Evolutionary conservation across 2,113 vertebrate genomes (phyloP), one percentile per base, ranked within the genome.

Genomic region (Trinectes maculatus): DNA sequence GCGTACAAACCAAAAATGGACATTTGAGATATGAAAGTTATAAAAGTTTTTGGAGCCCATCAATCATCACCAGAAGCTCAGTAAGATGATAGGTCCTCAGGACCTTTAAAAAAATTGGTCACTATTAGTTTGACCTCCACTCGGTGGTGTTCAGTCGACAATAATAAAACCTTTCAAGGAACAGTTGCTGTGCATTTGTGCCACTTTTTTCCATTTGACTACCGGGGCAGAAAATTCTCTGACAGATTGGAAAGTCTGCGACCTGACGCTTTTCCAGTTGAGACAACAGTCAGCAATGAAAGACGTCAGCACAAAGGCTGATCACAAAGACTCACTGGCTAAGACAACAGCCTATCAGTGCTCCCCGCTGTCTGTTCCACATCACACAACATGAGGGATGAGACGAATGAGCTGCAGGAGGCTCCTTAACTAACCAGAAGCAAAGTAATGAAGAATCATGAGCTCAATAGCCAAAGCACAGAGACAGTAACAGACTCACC

Each of bases 221-320:
- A 15, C 31, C 18, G 24, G 60, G 42, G 58, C 18, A 53, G 34
- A 65, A 48, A 64, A 65, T 48, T 53, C 25, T 39, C 59, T 44
- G 36, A 53, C 36, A 48, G 42, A 64, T 21, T 61, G 13, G 16
- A 46, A 52, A 31, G 26, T 34, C 26, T 58, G 39, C 33, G 36
- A 16, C 10, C 28, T 24, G 33, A 24, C 52, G 39, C 57, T 55
- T 79, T 57, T 59, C 42, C 28, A 42, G 36, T 42, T 53, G 53
- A 60, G 56, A 66, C 25, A 70, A 59, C 56, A 63, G 46, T 63
- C 8, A 24, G 47, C 42, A 60, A 37, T 64, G 31, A 59, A 12
- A 60, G 25, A 62, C 22, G 37, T 51, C 58, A 53, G 60, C 63
- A 52, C 25, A 9, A 29, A 33, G n/a, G 34, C 40, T 21, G 2